phyloP scores from a whole-genome alignment of 2,888 invertebrate species.

The Cosmopolites sordidus region DNA sequence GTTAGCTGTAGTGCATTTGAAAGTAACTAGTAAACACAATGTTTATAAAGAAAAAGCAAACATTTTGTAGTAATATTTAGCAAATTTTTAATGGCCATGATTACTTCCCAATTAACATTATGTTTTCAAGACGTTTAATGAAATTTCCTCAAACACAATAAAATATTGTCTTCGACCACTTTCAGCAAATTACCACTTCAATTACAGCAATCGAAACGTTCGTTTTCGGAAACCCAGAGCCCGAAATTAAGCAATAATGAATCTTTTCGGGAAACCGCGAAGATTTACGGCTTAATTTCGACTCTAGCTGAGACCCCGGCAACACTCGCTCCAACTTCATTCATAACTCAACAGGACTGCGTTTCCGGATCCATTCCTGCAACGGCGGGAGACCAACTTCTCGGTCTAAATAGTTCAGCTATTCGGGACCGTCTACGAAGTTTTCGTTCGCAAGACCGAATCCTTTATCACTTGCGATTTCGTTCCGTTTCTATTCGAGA shows the following conservation, averaged over 20 bases:
- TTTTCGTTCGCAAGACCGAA: background rate
- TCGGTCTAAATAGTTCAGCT: conserved; percentile 2
- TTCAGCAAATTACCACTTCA: background rate
- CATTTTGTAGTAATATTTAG: too few species aligned
- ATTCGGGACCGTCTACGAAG: background rate
- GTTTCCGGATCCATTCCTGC: conserved; percentile 15
- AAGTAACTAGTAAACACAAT: too few species aligned
- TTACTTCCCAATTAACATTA: too few species aligned
- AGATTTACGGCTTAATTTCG: conserved; percentile 1
- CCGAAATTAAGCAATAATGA: conserved; percentile 1
- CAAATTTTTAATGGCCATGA: too few species aligned
- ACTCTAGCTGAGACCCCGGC: background rate
- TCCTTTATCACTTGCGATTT: background rate
- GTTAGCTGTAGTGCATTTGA: too few species aligned
- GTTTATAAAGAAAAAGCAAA: too few species aligned
- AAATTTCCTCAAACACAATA: too few species aligned
- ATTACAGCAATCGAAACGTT: background rate
- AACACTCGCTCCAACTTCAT: conserved; percentile 10
- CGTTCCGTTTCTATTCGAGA: background rate
- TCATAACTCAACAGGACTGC: conserved; percentile 20
- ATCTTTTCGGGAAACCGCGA: background rate
- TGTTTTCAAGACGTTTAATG: too few species aligned
- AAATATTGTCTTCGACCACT: background rate
- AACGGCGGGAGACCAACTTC: conserved; percentile 7
- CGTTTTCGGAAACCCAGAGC: background rate